Base-by-base conservation (phyloP, 30 jellyfish, hydroid and myxozoan genomes). In the Morbakka virulenta region DNA sequence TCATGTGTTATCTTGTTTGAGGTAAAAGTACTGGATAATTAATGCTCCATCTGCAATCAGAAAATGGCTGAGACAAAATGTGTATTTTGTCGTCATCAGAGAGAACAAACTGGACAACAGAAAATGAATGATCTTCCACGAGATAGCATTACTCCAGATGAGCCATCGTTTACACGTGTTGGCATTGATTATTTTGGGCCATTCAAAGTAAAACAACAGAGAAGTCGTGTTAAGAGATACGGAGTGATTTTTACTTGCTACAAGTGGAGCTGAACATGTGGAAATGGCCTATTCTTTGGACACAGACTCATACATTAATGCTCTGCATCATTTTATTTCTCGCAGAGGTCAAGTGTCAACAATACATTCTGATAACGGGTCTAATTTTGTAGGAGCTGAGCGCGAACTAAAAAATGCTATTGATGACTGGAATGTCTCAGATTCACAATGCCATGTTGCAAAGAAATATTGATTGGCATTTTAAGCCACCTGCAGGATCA, bases 121-220 rank as follows among this genome's bases (percentile, higher is more conserved):
- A 50, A 68, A 31, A 84, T 84, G 95, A 89, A 88, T 14, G 89
- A 75, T 67, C 74, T 84, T 4, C 95, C 95, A 50, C 62, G 49
- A 62, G 72, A 28, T 32, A 34, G 89, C 48, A 33, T 84, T 35
- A 74, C 84, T 1, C 82, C 94, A 28, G 85, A 65, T 24, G 62
- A 61, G 50, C 95, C 95, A 12, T 77, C 87, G 28, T 84, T 84
- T 30, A 66, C 84, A 0, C 52, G 4, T 33, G 86, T 72, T 26
- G 95, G 89, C 4, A 47, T 74, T 3, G 89, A 84, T 48, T 82
- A 73, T 63, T 82, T 82, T 72, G 87, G 94, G 30, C 94, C 94
- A 26, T 82, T 82, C 82, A 4, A 13, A 61, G 87, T 63, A 11
- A 82, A 82, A 50, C 21, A 64, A 32, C 41, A 70, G 3, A 75